Base-by-base conservation (phyloP, 2,888 invertebrate genomes). In the Hanleya hanleyi region DNA sequence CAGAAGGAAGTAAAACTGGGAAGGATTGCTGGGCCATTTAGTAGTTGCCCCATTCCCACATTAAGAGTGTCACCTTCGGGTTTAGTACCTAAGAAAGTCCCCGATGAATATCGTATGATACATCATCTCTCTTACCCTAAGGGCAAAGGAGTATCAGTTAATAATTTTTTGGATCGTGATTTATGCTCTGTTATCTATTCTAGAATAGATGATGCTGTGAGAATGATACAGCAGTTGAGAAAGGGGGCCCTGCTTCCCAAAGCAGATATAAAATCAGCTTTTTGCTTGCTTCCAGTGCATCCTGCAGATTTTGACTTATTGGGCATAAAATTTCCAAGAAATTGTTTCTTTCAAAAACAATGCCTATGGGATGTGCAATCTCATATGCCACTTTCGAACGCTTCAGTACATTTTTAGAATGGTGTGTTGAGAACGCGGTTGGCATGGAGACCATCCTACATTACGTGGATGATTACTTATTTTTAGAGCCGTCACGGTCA, bases 391-490 rank as follows among this genome's bases (percentile, higher is more conserved):
- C 18, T 32, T 41, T 41, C 26, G 57, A 35, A 35, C 29, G 6
- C 3, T 57, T 51, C 33, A 1, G 49, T 22, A 36, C 57, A n/a
- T 69, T 69, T 33, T 29, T 51, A 18, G 33, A 69, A 33, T 57
- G 57, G 47, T 37, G 29, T 29, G 49, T 65, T 18, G 35, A 29
- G 7, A 6, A 0, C n/a, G 9, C 47, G 6, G 33, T 37, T 32
- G 36, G 65, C 1, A 35, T 64, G 35, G 64, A 33, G 4, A 32
- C 32, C 1, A 0, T 65, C 1, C 7, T 62, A 26, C 70, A 70
- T 65, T 65, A 65, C 36, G 22, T 70, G 18, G 65, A 49, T 70
- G 64, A 49, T 32, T 70, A 65, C 32, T 1, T 49, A 5, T 65
- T 65, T 70, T 33, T 2, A 9, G 49, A 35, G 22, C 61, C 15